A percentile compares a stretch with the other conserved stretches of the same genome.
phyloP scores from a whole-genome alignment of 2,113 vertebrate species.

The Hyaena hyaena region DNA sequence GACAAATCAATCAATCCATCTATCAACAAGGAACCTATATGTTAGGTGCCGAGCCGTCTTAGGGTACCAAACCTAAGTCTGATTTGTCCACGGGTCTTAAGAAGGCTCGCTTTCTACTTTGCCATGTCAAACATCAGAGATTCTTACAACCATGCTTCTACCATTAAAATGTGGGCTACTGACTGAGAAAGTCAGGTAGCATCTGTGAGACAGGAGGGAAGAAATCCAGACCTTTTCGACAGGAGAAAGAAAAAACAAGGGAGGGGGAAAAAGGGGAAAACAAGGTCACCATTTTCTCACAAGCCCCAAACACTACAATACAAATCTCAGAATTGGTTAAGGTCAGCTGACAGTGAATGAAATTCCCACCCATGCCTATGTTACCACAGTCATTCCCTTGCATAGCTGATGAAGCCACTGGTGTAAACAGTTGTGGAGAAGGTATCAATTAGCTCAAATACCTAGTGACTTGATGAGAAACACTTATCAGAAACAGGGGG shows the following conservation, averaged over 20 bases:
- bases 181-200: neutral
- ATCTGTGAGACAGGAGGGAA: constrained; percentile 29
- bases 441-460: constrained; percentile 91
- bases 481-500: constrained; percentile 87
- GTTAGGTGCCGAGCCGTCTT: neutral
- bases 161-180: constrained; percentile 48
- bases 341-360: constrained; percentile 85
- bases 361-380: constrained; percentile 83
- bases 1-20: too few relatives aligned
- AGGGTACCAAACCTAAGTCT: neutral
- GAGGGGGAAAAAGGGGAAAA: neutral
- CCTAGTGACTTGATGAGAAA: constrained; percentile 90
- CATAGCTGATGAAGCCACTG: constrained; percentile 90
- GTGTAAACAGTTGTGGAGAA: constrained; percentile 89
- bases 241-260: neutral
- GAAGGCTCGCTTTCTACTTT: neutral
- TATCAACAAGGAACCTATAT: neutral
- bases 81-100: neutral
- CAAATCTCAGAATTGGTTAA: neutral
- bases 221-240: neutral
- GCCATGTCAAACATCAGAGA: constrained; percentile 68
- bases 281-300: neutral
- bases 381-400: constrained; percentile 86
- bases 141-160: constrained; percentile 41
- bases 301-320: neutral